Percentiles rank a stretch among this genome's conserved stretches.
Evolutionary conservation across 2,113 vertebrate genomes (phyloP).

Genomic region (Plotosus lineatus): DNA sequence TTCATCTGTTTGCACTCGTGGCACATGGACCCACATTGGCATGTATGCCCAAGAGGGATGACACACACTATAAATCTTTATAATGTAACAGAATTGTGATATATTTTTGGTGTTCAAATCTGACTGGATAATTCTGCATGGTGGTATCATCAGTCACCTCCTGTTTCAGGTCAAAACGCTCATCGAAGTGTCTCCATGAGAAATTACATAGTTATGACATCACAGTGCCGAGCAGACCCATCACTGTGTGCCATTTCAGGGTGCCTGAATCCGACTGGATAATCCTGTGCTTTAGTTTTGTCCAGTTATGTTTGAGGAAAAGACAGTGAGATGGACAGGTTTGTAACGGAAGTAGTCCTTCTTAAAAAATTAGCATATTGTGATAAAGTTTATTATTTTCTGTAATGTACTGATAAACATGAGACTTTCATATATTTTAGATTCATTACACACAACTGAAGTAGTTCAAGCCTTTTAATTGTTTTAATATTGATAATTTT

Average conservation of each 20-base stretch:
- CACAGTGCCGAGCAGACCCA: background rate
- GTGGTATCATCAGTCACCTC: background rate
- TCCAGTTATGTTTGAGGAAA: constrained; percentile 2
- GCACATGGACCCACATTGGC: too few species aligned
- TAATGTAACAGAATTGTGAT: background rate
- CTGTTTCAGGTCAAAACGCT: background rate
- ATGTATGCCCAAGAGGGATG: background rate
- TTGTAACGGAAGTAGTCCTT: background rate
- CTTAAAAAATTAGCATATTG: too few species aligned
- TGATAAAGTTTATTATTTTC: too few species aligned
- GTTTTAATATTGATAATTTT: too few species aligned
- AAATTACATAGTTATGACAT: background rate
- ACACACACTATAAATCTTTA: background rate
- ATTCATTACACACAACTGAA: too few species aligned
- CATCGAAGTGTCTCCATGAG: background rate
- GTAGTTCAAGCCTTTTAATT: too few species aligned
- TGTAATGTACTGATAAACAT: too few species aligned
- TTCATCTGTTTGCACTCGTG: background rate
- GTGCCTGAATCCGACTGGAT: constrained; percentile 18
- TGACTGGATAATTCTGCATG: background rate
- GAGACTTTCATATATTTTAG: too few species aligned
- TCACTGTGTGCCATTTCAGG: background rate
- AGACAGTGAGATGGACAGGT: background rate
- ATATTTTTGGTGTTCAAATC: background rate
- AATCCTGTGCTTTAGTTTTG: background rate